Percentiles rank a stretch among this genome's conserved stretches.
These are phyloP conservation scores for Nasonia oneida DNA, from an alignment of 2,888 invertebrate genomes.

Conservation along the genomic window DNA sequence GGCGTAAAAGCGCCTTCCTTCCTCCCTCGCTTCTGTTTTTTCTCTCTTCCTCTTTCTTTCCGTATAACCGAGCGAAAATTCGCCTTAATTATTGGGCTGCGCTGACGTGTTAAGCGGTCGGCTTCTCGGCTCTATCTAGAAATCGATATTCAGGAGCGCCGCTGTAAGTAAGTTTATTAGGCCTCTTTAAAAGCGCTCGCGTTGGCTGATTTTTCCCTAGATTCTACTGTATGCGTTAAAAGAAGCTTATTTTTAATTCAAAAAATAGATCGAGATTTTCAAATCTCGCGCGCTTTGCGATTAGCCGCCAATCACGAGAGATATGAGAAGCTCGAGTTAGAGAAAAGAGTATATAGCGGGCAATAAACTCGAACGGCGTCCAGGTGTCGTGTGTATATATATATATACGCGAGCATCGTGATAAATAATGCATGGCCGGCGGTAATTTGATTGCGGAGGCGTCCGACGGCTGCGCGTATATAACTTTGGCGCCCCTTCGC, in stretches of 20 bases:
- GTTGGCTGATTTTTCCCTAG: neutral
- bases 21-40: neutral
- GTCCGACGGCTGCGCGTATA: neutral
- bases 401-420: neutral
- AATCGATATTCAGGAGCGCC: neutral
- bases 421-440: neutral
- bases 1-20: constrained; percentile 7
- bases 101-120: constrained; percentile 20
- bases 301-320: too few species aligned
- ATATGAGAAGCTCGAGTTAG: too few species aligned
- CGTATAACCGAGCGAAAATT: neutral
- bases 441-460: constrained; percentile 5
- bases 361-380: neutral
- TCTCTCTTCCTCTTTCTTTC: neutral
- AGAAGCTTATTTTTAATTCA: too few species aligned
- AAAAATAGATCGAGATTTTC: too few species aligned
- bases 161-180: constrained; percentile 12
- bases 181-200: neutral
- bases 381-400: too few species aligned
- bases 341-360: neutral
- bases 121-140: constrained; percentile 17
- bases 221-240: neutral
- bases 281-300: too few species aligned
- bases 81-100: constrained; percentile 21
- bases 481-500: neutral